Evolutionary conservation across 1,140 invertebrate species (phyloP).

Genomic region (Bombus cullumanus): DNA sequence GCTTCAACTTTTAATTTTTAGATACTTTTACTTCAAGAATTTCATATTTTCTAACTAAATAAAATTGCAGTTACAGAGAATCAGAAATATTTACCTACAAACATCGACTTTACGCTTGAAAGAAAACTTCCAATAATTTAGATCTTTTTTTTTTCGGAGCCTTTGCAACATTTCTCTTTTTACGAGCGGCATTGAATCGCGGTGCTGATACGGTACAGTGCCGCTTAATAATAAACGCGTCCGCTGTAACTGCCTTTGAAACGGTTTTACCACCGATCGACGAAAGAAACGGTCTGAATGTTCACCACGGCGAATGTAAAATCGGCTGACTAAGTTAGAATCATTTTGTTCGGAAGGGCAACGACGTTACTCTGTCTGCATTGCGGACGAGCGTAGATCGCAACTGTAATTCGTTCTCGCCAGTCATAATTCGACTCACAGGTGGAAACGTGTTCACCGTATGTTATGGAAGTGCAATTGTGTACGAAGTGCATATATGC

Average conservation of each 20-base stretch:
- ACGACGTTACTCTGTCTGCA: neutral
- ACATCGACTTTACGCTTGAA: neutral
- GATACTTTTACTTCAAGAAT: neutral
- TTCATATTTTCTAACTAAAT: neutral
- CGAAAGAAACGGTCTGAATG: neutral
- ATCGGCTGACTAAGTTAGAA: neutral
- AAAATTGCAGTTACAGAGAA: neutral
- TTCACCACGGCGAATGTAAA: slow-evolving; percentile 1
- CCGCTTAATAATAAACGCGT: slow-evolving; percentile 31
- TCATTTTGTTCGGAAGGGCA: neutral
- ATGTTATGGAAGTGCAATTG: neutral
- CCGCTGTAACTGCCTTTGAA: neutral
- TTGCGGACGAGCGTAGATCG: slow-evolving; percentile 28
- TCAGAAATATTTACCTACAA: too few relatives aligned
- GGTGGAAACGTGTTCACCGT: neutral
- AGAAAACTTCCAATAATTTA: too few relatives aligned
- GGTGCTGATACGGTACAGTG: neutral
- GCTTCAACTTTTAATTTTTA: too few relatives aligned
- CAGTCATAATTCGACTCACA: slow-evolving; percentile 9
- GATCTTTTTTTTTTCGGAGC: neutral
- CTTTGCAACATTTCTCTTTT: slow-evolving; percentile 11
- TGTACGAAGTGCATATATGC: neutral
- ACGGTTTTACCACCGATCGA: neutral
- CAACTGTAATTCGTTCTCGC: slow-evolving; percentile 28
- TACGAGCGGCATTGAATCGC: slow-evolving; percentile 12